These are phyloP conservation scores for Eptatretus burgeri DNA, from an alignment of 2,113 vertebrate species.

Conservation along the genomic window DNA sequence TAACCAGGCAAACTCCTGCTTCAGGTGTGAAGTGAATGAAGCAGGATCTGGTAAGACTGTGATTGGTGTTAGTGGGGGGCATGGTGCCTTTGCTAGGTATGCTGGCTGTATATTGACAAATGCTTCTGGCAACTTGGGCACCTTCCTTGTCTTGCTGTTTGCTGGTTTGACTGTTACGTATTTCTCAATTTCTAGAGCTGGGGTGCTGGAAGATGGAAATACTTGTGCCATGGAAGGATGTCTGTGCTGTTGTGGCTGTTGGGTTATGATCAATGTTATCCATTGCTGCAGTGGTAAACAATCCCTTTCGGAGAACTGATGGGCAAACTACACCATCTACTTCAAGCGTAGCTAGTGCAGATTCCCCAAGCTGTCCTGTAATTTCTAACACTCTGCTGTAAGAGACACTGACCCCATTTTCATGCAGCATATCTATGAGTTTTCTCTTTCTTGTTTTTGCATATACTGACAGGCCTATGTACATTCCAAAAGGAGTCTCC, in stretches of 20 bases:
- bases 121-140: no score
- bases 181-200: slow-evolving; percentile 6
- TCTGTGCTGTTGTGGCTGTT: slow-evolving; percentile 7
- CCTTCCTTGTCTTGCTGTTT: no score
- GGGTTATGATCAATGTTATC: slow-evolving; percentile 10
- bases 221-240: slow-evolving; percentile 8
- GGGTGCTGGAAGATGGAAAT: slow-evolving; percentile 10
- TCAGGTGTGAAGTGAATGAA: no score
- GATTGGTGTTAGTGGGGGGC: no score
- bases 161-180: no score
- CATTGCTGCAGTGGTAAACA: slow-evolving; percentile 10
- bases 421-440: slow-evolving; percentile 10
- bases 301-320: slow-evolving; percentile 8
- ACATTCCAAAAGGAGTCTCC: slow-evolving; percentile 7
- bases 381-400: slow-evolving; percentile 9
- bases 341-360: slow-evolving; percentile 7
- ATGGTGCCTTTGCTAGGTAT: no score
- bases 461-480: slow-evolving; percentile 10
- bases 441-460: slow-evolving; percentile 8
- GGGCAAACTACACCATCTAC: slow-evolving; percentile 8
- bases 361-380: no score
- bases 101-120: no score
- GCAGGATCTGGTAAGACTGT: no score
- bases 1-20: no score
- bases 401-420: slow-evolving; percentile 8